Conservation (phyloP, 53 echinoderm and acorn worm species). For the Actinopyga echinites region DNA sequence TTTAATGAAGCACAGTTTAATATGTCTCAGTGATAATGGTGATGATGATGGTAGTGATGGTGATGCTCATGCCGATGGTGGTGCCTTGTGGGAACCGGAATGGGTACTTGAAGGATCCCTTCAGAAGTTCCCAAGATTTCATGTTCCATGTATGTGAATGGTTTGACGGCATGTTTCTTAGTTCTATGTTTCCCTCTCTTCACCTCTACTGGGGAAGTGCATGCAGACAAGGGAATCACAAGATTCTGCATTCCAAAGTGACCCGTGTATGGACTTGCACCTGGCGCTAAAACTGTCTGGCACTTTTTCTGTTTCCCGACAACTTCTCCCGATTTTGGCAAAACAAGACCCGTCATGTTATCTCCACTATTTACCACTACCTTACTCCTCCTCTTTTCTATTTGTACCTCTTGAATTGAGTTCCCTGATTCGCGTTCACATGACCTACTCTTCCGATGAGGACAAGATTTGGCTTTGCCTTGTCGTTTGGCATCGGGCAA, state of each 20-base stretch:
- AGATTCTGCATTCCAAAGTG: slow-evolving; percentile 26
- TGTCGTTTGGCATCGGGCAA: slow-evolving; percentile 28
- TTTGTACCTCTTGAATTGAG: slow-evolving; percentile 13
- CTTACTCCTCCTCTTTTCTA: background rate
- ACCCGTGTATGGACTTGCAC: slow-evolving; percentile 15
- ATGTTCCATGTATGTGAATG: slow-evolving; percentile 88
- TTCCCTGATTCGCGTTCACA: slow-evolving; percentile 22
- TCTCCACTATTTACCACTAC: background rate
- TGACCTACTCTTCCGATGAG: slow-evolving; percentile 35
- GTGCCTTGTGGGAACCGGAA: slow-evolving; percentile 46
- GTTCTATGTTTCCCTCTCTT: slow-evolving; percentile 6
- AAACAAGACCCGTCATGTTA: background rate
- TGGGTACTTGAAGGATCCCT: slow-evolving; percentile 43
- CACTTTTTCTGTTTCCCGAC: slow-evolving; percentile 20
- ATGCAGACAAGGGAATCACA: slow-evolving; percentile 36
- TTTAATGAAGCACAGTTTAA: background rate
- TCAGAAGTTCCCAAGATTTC: slow-evolving; percentile 71
- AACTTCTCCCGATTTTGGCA: slow-evolving; percentile 26
- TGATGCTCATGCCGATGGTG: slow-evolving; percentile 95
- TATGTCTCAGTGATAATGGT: slow-evolving; percentile 70
- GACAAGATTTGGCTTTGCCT: slow-evolving; percentile 34
- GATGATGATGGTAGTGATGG: slow-evolving; percentile 89
- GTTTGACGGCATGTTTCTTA: slow-evolving; percentile 67
- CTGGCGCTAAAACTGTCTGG: slow-evolving; percentile 34
- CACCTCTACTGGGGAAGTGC: slow-evolving; percentile 1